These are phyloP conservation scores for Emmelina monodactyla DNA, from an alignment of 2,888 invertebrate species.

Conservation along the genomic window DNA sequence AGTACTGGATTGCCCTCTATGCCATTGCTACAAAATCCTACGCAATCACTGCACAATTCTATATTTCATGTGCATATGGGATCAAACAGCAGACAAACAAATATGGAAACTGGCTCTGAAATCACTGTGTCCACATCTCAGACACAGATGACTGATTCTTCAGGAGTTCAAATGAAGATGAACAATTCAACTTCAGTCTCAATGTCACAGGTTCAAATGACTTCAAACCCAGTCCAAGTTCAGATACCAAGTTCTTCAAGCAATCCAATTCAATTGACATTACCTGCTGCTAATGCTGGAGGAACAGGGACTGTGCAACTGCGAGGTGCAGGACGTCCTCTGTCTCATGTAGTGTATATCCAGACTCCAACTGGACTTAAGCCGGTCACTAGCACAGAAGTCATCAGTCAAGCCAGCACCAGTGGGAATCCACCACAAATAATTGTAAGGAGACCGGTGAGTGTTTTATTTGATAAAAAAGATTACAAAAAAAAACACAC, in stretches of 20 bases:
- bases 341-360: slow-evolving; percentile 69
- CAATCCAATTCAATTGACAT: slow-evolving; percentile 42
- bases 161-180: slow-evolving; percentile 43
- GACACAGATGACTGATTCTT: slow-evolving; percentile 36
- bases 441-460: slow-evolving; percentile 59
- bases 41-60: slow-evolving; percentile 44
- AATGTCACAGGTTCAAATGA: slow-evolving; percentile 53
- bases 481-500: no score
- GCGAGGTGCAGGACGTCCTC: slow-evolving; percentile 36
- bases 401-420: slow-evolving; percentile 54
- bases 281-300: slow-evolving; percentile 23
- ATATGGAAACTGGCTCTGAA: slow-evolving; percentile 40
- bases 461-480: slow-evolving; percentile 26
- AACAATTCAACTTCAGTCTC: slow-evolving; percentile 34
- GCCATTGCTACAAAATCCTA: slow-evolving; percentile 45
- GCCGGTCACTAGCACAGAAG: slow-evolving; percentile 51
- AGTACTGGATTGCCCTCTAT: slow-evolving; percentile 41
- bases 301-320: slow-evolving; percentile 29
- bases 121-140: slow-evolving; percentile 41
- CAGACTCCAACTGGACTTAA: slow-evolving; percentile 63
- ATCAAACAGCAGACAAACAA: slow-evolving; percentile 34
- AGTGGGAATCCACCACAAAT: slow-evolving; percentile 60
- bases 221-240: slow-evolving; percentile 36
- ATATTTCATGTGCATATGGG: slow-evolving; percentile 59
- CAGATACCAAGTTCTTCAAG: slow-evolving; percentile 47